Evolutionary conservation across 2,888 invertebrate species (phyloP).

Genomic region (Chironomus riparius): DNA sequence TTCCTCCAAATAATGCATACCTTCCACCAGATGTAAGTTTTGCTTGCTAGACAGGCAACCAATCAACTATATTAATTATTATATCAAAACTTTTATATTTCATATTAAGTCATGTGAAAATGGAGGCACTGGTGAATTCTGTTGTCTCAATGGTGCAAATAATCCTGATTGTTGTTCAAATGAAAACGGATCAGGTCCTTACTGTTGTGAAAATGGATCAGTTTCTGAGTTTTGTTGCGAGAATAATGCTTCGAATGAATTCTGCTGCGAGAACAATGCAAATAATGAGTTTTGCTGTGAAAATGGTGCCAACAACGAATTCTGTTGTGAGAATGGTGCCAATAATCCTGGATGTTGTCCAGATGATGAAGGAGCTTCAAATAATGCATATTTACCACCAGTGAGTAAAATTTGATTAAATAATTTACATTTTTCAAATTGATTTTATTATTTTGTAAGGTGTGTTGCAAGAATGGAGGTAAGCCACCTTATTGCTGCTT

Average conservation of each 20-base stretch:
- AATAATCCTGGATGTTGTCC: background rate
- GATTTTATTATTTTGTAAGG: background rate
- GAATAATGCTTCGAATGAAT: background rate
- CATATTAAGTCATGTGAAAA: background rate
- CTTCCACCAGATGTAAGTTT: background rate
- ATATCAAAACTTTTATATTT: no score
- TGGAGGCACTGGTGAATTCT: background rate
- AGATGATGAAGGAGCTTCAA: background rate
- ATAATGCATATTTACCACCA: background rate
- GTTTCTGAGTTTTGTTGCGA: background rate
- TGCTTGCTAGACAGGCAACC: no score
- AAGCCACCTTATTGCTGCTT: background rate
- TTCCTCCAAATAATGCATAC: background rate
- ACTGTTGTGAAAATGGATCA: background rate
- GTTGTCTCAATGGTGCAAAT: background rate
- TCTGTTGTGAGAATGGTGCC: background rate
- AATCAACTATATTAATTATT: no score
- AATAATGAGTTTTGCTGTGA: background rate
- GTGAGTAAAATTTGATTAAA: background rate
- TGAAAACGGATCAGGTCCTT: background rate
- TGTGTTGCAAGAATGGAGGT: background rate
- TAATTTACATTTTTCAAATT: background rate
- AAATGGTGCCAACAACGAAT: background rate
- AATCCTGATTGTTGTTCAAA: background rate
- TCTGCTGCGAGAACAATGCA: background rate